Conservation (phyloP, 2,797 vertebrate species). For the Enteromius anoplus region DNA sequence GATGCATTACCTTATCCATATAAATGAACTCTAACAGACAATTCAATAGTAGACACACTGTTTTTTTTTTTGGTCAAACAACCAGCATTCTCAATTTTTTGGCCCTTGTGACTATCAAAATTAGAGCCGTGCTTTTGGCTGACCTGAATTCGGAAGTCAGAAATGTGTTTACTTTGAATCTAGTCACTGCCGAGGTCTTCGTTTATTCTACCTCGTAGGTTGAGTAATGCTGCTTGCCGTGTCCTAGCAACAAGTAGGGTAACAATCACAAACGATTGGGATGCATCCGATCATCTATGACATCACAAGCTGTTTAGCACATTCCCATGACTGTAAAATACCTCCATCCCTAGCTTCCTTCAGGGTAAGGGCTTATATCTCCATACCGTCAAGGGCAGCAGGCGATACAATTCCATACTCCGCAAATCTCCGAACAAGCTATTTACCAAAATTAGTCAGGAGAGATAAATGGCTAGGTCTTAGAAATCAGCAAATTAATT, state of each 20-base stretch:
- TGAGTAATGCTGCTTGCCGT: slow-evolving; percentile 35
- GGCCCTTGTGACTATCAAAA: slow-evolving; percentile 6
- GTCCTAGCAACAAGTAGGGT: slow-evolving; percentile 48
- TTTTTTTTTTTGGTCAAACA: slow-evolving; percentile 23
- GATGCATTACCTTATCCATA: neutral
- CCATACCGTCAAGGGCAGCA: slow-evolving; percentile 44
- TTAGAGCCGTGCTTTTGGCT: slow-evolving; percentile 4
- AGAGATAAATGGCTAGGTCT: slow-evolving; percentile 31
- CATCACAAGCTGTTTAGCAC: slow-evolving; percentile 46
- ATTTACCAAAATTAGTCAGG: slow-evolving; percentile 48
- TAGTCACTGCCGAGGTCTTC: slow-evolving; percentile 47
- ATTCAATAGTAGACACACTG: neutral
- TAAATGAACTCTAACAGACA: neutral
- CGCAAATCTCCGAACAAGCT: slow-evolving; percentile 14
- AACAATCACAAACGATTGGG: slow-evolving; percentile 43
- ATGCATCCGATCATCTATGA: slow-evolving; percentile 47
- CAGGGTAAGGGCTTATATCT: slow-evolving; percentile 24
- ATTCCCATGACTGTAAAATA: slow-evolving; percentile 45
- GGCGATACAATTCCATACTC: slow-evolving; percentile 42
- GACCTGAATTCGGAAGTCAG: slow-evolving; percentile 17
- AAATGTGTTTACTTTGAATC: slow-evolving; percentile 31
- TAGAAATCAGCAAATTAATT: slow-evolving; percentile 22
- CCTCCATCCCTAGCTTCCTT: slow-evolving; percentile 38
- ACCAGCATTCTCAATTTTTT: slow-evolving; percentile 6
- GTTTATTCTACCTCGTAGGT: slow-evolving; percentile 10